phyloP scores from a whole-genome alignment of 2,888 invertebrate genomes.

The Andrena minutula region DNA sequence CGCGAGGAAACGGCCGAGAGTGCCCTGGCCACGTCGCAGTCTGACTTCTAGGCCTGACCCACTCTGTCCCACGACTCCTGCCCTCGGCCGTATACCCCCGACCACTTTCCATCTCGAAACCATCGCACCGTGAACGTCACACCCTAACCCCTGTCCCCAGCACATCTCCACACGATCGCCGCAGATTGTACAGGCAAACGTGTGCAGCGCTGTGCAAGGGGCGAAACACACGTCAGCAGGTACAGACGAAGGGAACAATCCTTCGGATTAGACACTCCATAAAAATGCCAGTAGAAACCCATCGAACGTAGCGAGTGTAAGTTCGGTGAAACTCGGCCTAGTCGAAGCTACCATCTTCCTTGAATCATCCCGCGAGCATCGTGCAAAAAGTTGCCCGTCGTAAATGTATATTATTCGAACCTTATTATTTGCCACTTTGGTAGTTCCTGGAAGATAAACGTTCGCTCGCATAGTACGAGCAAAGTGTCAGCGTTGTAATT shows the following conservation, averaged over 20 bases:
- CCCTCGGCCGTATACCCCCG: constrained; percentile 54
- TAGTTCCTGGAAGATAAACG: background rate
- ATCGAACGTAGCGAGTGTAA: background rate
- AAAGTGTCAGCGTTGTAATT: background rate
- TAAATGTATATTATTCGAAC: background rate
- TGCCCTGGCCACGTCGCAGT: constrained; percentile 82
- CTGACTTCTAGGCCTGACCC: constrained; percentile 78
- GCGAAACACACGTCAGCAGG: constrained; percentile 9
- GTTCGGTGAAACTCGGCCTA: constrained; percentile 29
- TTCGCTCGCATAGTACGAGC: background rate
- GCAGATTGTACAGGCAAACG: constrained; percentile 39
- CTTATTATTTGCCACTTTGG: background rate
- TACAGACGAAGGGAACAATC: constrained; percentile 48
- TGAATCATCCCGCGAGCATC: background rate
- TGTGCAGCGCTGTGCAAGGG: constrained; percentile 16
- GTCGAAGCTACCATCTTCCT: constrained; percentile 5
- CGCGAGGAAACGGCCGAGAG: constrained; percentile 84
- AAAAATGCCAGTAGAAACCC: background rate
- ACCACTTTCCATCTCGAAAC: constrained; percentile 37
- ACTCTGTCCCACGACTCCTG: constrained; percentile 42
- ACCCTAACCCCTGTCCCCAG: constrained; percentile 19
- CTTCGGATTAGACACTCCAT: constrained; percentile 27
- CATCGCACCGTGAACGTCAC: constrained; percentile 46
- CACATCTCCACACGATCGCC: constrained; percentile 5
- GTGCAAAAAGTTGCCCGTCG: background rate